Base-by-base conservation (phyloP, 2,113 vertebrate genomes). In the Grantiella picta region DNA sequence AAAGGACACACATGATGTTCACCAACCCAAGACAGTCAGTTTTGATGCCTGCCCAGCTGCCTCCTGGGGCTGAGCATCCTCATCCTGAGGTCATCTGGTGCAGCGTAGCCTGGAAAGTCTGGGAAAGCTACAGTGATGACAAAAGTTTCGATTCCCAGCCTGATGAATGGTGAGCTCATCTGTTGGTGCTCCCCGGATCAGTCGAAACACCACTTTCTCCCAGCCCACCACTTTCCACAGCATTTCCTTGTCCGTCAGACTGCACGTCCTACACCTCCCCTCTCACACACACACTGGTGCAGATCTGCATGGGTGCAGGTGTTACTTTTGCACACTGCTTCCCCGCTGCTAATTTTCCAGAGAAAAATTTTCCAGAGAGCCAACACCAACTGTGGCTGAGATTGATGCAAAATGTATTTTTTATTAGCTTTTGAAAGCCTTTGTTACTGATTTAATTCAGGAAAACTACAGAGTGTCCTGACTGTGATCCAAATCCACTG, bases 21-120 rank as follows among this genome's bases (percentile, higher is more conserved):
- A 75, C 33, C 10, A 36, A 23, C 11, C n/a, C 45, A 44, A 45
- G 53, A 31, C 11, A 18, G 28, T 33, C 33, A 22, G 25, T 13
- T 78, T 12, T 38, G 70, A 23, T 35, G 31, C 45, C 42, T 47
- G 35, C 21, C 29, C 71, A 60, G 27, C 29, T 72, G 68, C 40
- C 31, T 78, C 28, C 45, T 28, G n/a, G 7, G 35, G 56, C 28
- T 31, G 12, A 90, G 47, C 69, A 92, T 33, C 50, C 42, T 88
- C 52, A 44, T 7, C 31, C 22, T 5, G 4, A 50, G 20, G 12
- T 15, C 3, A 33, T 11, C 68, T 94, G 94, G 73, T 42, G 66
- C 95, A 96, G 76, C 63, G 84, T 83, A 81, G 79, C 78, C 87
- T 90, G 93, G 76, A 92, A 96, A 96, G 86, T 90, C 92, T 45